Conservation (phyloP, 2,888 invertebrate genomes). For the Listrodromus nycthemerus region DNA sequence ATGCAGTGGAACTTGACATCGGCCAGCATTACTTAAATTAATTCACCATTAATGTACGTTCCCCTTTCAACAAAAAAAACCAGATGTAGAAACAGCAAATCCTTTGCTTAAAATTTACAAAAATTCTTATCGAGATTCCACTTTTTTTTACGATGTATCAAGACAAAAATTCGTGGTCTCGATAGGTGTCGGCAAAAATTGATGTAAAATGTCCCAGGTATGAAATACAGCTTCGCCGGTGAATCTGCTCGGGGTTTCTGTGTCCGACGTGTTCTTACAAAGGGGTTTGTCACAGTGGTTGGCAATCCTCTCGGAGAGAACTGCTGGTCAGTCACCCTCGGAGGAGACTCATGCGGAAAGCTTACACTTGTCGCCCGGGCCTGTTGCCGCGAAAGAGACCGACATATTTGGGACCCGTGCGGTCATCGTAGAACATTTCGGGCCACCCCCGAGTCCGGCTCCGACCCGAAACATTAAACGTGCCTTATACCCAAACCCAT, state of each 20-base stretch:
- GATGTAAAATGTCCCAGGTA: not conserved
- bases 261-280: not conserved
- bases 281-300: not conserved
- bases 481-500: slow-evolving; percentile 8
- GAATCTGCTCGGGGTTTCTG: not conserved
- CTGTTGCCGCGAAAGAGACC: slow-evolving; percentile 26
- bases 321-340: slow-evolving; percentile 24
- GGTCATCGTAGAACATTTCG: slow-evolving; percentile 58
- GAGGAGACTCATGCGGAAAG: slow-evolving; percentile 37
- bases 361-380: slow-evolving; percentile 53
- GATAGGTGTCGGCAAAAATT: not conserved
- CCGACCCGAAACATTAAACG: slow-evolving; percentile 62
- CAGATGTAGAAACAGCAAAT: too few relatives aligned
- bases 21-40: too few relatives aligned
- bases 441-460: slow-evolving; percentile 67
- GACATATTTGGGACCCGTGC: slow-evolving; percentile 50
- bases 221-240: not conserved
- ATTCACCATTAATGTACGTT: too few relatives aligned
- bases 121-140: too few relatives aligned
- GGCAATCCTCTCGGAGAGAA: slow-evolving; percentile 23
- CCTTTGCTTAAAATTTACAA: too few relatives aligned
- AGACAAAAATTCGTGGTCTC: not conserved
- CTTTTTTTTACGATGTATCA: not conserved
- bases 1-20: too few relatives aligned
- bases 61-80: too few relatives aligned